These are phyloP conservation scores for Chloebia gouldiae DNA, from an alignment of 2,113 vertebrate genomes.

Conservation along the genomic window DNA sequence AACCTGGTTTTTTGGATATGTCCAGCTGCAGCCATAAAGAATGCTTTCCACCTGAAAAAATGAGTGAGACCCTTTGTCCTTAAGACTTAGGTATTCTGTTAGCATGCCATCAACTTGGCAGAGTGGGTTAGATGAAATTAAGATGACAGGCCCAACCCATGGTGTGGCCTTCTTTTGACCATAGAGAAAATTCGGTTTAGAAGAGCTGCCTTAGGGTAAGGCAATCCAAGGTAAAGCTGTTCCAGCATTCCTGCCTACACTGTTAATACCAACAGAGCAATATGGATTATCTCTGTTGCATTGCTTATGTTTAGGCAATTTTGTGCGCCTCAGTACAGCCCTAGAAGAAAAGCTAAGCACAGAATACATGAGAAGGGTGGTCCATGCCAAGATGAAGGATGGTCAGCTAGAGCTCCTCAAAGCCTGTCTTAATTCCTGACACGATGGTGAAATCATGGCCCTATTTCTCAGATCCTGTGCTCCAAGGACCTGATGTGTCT, in stretches of 20 bases:
- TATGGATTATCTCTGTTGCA: background rate
- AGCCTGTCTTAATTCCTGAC: background rate
- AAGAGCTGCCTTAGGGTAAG: background rate
- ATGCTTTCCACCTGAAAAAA: background rate
- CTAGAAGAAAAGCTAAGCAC: background rate
- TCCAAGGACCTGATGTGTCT: background rate
- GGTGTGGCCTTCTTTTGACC: background rate
- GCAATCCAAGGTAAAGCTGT: background rate
- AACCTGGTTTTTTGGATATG: background rate
- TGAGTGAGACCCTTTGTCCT: background rate
- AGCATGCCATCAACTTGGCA: background rate
- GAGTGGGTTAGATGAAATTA: background rate
- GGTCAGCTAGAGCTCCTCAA: background rate
- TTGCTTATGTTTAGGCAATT: background rate
- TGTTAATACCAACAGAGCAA: background rate
- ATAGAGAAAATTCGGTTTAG: background rate
- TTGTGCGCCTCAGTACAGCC: background rate
- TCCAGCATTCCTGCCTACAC: background rate
- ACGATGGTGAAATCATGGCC: background rate
- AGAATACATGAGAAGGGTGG: background rate
- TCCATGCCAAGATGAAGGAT: background rate
- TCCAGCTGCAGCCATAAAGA: background rate
- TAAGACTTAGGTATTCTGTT: background rate
- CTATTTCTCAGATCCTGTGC: background rate
- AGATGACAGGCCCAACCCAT: background rate